Percentiles rank a stretch among this genome's conserved stretches.
Evolutionary conservation across 1,140 invertebrate species (phyloP).

Genomic region (Diachasma alloeum): DNA sequence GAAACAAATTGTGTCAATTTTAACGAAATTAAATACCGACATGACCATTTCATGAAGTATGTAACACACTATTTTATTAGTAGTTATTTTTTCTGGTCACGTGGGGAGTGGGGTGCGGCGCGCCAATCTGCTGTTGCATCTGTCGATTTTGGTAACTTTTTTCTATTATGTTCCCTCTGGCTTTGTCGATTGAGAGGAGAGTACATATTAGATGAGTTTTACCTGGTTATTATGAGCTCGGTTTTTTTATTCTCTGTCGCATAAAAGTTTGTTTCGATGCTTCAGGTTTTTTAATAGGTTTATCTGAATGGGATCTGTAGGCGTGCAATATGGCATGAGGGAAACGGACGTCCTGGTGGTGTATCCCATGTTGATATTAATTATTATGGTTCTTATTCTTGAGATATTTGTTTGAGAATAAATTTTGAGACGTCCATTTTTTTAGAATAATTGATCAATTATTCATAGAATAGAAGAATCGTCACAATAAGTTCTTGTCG

Average conservation of each 20-base stretch:
- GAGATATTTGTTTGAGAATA: neutral
- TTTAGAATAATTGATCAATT: too few relatives aligned
- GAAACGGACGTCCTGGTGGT: slow-evolving; percentile 5
- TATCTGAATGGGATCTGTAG: slow-evolving; percentile 2
- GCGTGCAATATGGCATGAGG: slow-evolving; percentile 5
- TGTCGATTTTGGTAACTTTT: neutral
- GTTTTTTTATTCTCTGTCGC: neutral
- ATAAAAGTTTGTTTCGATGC: neutral
- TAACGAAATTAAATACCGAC: too few relatives aligned
- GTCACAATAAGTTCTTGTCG: too few relatives aligned
- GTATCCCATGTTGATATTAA: neutral
- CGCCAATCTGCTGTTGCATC: neutral
- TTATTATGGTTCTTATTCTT: neutral
- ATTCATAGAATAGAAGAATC: too few relatives aligned
- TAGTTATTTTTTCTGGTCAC: neutral
- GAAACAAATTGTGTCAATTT: too few relatives aligned
- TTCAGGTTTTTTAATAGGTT: neutral
- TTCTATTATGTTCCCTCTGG: neutral
- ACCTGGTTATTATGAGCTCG: neutral
- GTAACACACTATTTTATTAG: neutral
- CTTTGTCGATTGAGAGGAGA: neutral
- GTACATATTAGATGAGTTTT: neutral
- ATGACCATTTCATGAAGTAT: neutral
- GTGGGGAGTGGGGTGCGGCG: neutral
- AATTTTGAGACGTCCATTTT: neutral